A percentile compares a stretch with the other conserved stretches of the same genome.
Evolutionary conservation across 1,140 invertebrate species (phyloP).

Genomic region (Drosophila subpulchrella): DNA sequence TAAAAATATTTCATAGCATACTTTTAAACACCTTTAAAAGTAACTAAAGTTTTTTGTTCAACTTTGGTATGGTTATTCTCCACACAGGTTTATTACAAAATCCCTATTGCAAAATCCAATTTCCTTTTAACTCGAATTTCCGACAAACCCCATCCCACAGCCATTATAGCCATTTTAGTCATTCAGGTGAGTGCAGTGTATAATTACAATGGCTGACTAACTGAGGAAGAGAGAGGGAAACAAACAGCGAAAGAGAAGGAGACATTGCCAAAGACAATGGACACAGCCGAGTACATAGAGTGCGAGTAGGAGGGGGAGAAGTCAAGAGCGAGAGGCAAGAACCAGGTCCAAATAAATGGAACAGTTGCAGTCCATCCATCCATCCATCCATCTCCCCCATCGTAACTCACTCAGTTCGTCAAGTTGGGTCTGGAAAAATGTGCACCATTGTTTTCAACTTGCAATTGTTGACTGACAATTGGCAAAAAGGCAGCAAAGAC

Average conservation of each 20-base stretch:
- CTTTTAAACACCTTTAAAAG: no score
- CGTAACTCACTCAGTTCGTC: constrained; percentile 60
- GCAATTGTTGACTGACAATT: constrained; percentile 78
- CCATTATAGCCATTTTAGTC: constrained; percentile 16
- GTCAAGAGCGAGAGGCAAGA: constrained; percentile 21
- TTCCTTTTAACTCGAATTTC: constrained; percentile 6
- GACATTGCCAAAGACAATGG: constrained; percentile 71
- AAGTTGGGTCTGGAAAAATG: constrained; percentile 64
- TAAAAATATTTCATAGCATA: no score
- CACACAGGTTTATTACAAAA: neutral
- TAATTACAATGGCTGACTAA: constrained; percentile 67
- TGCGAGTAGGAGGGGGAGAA: neutral
- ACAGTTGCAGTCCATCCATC: constrained; percentile 67
- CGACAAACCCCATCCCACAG: constrained; percentile 7
- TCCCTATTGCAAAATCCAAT: neutral
- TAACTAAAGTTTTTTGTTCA: neutral
- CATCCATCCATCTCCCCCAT: constrained; percentile 10
- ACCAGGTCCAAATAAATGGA: constrained; percentile 55
- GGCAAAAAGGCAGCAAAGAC: constrained; percentile 63
- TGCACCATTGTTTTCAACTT: constrained; percentile 67
- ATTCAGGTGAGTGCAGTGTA: constrained; percentile 57
- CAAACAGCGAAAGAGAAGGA: constrained; percentile 37
- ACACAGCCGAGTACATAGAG: constrained; percentile 59
- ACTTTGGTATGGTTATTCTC: no score
- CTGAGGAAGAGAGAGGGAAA: constrained; percentile 44